A percentile compares a stretch with the other conserved stretches of the same genome.
phyloP scores from a whole-genome alignment of 2,113 vertebrate genomes.

The Lagopus leucura region DNA sequence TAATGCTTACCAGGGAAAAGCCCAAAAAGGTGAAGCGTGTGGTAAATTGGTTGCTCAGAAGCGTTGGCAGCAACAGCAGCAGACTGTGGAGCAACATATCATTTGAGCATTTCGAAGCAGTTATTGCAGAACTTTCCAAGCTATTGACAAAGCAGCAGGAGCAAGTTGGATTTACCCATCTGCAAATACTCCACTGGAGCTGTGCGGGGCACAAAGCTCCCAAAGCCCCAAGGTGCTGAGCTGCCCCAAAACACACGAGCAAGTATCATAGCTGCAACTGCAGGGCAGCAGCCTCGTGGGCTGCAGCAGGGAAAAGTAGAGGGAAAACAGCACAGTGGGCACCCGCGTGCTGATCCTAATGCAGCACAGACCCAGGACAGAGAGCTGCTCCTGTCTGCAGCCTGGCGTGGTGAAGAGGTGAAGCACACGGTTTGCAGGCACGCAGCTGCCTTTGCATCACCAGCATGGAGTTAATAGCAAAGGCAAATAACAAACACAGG shows the following conservation, averaged over 20 bases:
- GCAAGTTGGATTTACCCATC: background rate
- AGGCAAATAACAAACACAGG: slow-evolving; percentile 62
- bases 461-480: slow-evolving; percentile 35
- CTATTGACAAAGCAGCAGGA: slow-evolving; percentile 41
- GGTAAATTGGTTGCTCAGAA: slow-evolving; percentile 15
- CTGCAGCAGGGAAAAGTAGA: background rate
- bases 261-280: background rate
- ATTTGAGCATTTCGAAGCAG: background rate
- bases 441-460: slow-evolving; percentile 32
- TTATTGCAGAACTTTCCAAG: slow-evolving; percentile 35
- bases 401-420: background rate
- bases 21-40: background rate
- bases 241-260: accelerated
- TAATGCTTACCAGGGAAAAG: background rate
- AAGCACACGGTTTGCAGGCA: background rate
- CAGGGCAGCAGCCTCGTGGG: background rate
- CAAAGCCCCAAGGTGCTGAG: background rate
- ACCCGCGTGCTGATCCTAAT: background rate
- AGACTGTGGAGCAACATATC: background rate
- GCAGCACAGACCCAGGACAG: accelerated
- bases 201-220: accelerated
- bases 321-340: accelerated
- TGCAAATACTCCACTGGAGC: background rate
- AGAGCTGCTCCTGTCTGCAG: background rate
- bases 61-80: background rate